Evolutionary conservation across 2,888 invertebrate species (phyloP), one percentile per base, ranked within the genome.

Genomic region (Atethmia centrago): DNA sequence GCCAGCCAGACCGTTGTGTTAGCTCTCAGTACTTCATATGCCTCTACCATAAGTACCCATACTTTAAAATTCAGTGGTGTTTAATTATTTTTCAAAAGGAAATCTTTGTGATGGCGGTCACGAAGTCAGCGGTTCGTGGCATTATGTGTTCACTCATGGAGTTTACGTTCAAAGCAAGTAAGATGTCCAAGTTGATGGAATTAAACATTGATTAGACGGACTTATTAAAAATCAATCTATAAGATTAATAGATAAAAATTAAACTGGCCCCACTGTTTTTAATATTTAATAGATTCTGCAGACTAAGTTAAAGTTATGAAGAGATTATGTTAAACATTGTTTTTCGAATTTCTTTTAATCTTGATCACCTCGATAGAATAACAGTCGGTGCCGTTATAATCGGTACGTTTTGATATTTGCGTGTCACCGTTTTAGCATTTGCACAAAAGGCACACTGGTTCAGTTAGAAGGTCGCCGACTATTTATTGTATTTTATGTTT

Each of bases 91-190:
- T 59, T 61, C 31, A 69, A 62, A 79, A 65, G 73, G 71, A 71
- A 64, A 79, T 69, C n/a, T 70, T 74, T 78, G 59, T 56, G 59
- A 95, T 95, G 95, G 93, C 95, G 53, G 90, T 94, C 72, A 96
- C 96, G 25, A 96, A 95, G 88, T 94, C 95, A 62, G 93, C 93
- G 69, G 95, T 96, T 68, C 95, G 96, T 77, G 96, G 96, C 78
- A 93, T 96, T 85, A 96, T 96, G 96, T 96, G 95, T 87, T 94
- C 95, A 76, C 92, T 96, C 83, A 95, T 96, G 95, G 96, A 96
- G 90, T 94, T 96, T 86, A 96, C 96, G 79, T 96, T 96, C 87
- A 96, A 94, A 96, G 96, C 96, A 94, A 96, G 96, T 96, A 95
- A 96, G 95, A 83, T 71, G 74, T 56, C 68, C n/a, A 51, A 70